Base-by-base conservation (phyloP, 1,140 invertebrate species). In the Drosophila sproati region DNA sequence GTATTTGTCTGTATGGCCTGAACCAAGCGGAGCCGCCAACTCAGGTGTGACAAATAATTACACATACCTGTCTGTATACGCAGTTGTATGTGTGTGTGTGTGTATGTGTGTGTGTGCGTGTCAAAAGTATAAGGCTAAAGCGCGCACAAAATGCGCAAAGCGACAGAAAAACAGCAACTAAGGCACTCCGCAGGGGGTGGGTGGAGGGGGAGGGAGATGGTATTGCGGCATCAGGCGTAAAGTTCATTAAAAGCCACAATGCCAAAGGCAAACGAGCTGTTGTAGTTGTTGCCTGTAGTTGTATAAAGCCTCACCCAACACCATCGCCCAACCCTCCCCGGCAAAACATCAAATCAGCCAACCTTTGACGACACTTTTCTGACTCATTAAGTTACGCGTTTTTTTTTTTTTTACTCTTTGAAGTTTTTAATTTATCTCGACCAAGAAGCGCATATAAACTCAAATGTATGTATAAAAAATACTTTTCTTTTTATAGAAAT, bases 41-140 rank as follows among this genome's bases (percentile, higher is more conserved):
- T 91, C 86, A 90, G 86, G 86, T 90, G 86, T 90, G 86, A 90
- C 86, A 90, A 90, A 90, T 90, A 91, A 90, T 90, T 90, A 90
- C 85, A 86, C 87, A 81, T 86, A 86, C 51, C 75, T 86, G 75
- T 76, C 82, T 54, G 77, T 85, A 69, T 63, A 75, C 29, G 34
- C 47, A 34, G 47, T 2, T 31, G 1, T 47, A 2, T 55, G 41
- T 64, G 28, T 45, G 7, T 29, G n/a, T 66, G 20, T 43, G 6
- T 70, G 10, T 48, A 7, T 50, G 32, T 69, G 31, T 72, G 45
- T 66, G 57, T 73, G 66, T 77, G 71, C 70, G 67, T 80, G 81
- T 85, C 75, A 77, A 77, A 85, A 85, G 81, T 68, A 73, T 69
- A 73, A 73, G 68, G 64, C 51, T 41, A 73, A 73, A 73, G 71